phyloP scores from a whole-genome alignment of 2,888 invertebrate species.

The Osmoderma eremita region DNA sequence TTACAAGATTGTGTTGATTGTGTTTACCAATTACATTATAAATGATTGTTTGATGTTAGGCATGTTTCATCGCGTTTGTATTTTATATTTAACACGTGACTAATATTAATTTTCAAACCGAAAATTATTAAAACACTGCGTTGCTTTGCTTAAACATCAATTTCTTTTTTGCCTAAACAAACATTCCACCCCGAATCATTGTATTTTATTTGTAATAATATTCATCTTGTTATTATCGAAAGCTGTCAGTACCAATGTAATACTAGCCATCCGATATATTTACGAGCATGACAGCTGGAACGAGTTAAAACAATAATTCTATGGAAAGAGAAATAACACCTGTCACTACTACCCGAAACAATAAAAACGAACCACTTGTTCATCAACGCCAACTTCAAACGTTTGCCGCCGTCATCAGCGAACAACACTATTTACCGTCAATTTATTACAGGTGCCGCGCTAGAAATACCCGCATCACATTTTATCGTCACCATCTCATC shows the following conservation, averaged over 20 bases:
- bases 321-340: conserved; percentile 14
- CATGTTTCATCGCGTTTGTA: too few relatives aligned
- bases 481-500: conserved; percentile 3
- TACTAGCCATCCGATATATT: background rate
- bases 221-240: too few relatives aligned
- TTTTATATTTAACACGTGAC: too few relatives aligned
- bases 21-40: too few relatives aligned
- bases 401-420: background rate
- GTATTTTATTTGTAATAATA: too few relatives aligned
- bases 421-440: conserved; percentile 1
- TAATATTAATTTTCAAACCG: too few relatives aligned
- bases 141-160: too few relatives aligned
- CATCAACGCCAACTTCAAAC: conserved; percentile 7
- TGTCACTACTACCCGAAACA: background rate
- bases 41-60: too few relatives aligned
- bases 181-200: too few relatives aligned
- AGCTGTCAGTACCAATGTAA: background rate
- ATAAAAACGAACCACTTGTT: conserved; percentile 9
- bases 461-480: conserved; percentile 7
- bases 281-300: background rate
- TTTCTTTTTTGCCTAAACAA: too few relatives aligned
- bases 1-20: too few relatives aligned
- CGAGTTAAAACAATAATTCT: conserved; percentile 15
- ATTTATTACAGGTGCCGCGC: conserved; percentile 10
- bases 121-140: too few relatives aligned